phyloP scores from a whole-genome alignment of 2,888 invertebrate species.

The Perizoma affinitatum region DNA sequence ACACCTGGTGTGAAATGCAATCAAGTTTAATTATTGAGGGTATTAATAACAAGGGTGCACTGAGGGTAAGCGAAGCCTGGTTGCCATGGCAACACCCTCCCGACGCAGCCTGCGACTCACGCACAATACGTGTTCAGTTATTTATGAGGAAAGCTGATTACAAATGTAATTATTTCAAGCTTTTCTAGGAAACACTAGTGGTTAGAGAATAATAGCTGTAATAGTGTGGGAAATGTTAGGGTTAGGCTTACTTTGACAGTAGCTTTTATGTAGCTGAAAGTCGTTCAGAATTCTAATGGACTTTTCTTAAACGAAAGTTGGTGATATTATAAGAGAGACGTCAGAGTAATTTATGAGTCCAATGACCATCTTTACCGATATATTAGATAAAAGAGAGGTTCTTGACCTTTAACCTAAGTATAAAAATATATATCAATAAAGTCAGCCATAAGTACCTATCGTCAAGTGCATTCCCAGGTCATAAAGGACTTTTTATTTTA shows the following conservation, averaged over 20 bases:
- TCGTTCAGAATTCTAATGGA: neutral
- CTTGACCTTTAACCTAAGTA: too few species aligned
- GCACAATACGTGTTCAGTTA: conserved; percentile 72
- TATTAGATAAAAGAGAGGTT: too few species aligned
- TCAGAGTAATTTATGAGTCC: neutral
- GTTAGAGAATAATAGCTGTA: conserved; percentile 24
- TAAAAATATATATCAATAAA: too few species aligned
- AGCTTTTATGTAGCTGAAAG: neutral
- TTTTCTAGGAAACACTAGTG: conserved; percentile 37
- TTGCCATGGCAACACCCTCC: conserved; percentile 77
- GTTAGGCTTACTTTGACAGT: neutral
- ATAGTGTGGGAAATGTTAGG: conserved; percentile 14
- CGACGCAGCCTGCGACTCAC: conserved; percentile 73
- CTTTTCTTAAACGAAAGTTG: neutral
- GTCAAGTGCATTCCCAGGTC: too few species aligned
- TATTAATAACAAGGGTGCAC: conserved; percentile 84
- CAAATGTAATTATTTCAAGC: conserved; percentile 67
- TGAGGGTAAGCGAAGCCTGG: conserved; percentile 67
- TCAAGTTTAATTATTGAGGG: conserved; percentile 83
- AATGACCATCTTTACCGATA: too few species aligned
- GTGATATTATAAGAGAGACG: neutral
- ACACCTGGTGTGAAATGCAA: conserved; percentile 84
- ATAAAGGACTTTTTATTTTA: too few species aligned
- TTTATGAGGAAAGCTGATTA: conserved; percentile 79
- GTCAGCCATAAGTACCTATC: too few species aligned